These are phyloP conservation scores for Pitangus sulphuratus DNA, from an alignment of 2,797 vertebrate species.

Conservation along the genomic window DNA sequence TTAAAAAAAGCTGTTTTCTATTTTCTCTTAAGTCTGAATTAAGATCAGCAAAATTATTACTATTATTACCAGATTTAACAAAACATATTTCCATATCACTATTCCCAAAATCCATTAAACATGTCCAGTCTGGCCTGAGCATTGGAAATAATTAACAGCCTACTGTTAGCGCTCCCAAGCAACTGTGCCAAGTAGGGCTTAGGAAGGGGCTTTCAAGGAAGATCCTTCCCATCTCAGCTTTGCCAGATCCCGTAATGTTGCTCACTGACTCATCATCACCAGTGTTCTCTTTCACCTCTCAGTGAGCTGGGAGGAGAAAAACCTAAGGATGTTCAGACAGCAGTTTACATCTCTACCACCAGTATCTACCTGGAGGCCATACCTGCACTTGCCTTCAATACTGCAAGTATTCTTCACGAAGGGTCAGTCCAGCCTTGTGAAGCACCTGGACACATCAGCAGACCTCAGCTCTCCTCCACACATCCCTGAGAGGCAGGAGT, in stretches of 20 bases:
- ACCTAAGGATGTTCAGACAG: background rate
- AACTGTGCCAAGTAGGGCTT: background rate
- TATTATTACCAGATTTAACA: constrained; percentile 32
- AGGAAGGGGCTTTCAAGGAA: constrained; percentile 1
- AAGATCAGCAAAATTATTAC: constrained; percentile 17
- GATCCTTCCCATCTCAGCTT: background rate
- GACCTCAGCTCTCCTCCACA: background rate
- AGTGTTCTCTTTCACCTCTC: background rate
- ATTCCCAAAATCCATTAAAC: constrained; percentile 29
- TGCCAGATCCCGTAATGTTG: fast-evolving
- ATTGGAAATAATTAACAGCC: constrained; percentile 4
- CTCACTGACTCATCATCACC: background rate
- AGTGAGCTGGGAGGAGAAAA: background rate
- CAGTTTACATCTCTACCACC: background rate
- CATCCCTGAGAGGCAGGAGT: background rate
- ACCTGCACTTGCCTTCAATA: background rate
- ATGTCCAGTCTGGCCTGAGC: background rate
- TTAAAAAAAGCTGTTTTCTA: background rate
- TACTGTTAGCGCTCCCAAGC: background rate
- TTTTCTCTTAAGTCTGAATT: background rate
- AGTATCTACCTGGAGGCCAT: background rate
- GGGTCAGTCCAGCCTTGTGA: background rate
- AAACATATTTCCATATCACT: constrained; percentile 32
- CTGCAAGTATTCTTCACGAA: background rate
- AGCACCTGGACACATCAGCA: background rate